These are phyloP conservation scores for Stylophora pistillata DNA, from an alignment of 64 coral and sea anemone species.

Conservation along the genomic window DNA sequence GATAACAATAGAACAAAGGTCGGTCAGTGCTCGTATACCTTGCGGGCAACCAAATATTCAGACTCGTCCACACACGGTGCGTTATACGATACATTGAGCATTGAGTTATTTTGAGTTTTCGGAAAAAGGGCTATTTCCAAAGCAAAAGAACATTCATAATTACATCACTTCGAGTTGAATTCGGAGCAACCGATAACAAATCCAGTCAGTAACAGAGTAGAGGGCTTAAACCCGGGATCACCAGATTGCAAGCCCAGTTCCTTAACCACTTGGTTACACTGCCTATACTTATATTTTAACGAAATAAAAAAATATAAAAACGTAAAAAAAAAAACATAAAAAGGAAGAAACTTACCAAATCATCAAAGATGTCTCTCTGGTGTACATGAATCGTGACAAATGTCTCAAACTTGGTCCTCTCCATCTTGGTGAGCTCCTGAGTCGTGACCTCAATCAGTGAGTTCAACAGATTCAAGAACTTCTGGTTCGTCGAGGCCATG, in stretches of 20 bases:
- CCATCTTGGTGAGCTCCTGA: conserved; percentile 94
- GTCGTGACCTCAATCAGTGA: conserved; percentile 90
- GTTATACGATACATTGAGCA: no score
- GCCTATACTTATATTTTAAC: no score
- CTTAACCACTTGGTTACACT: no score
- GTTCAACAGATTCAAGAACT: conserved; percentile 93
- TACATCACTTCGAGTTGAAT: no score
- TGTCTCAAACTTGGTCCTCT: conserved; percentile 93
- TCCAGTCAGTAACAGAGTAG: no score
- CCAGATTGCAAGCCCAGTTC: no score
- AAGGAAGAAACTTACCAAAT: conserved; percentile 46
- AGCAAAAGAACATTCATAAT: no score
- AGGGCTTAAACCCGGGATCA: no score
- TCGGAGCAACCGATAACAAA: no score
- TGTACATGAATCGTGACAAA: conserved; percentile 96
- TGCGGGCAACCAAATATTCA: not conserved
- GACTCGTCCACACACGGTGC: no score
- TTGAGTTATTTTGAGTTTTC: no score
- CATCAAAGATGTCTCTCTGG: conserved; percentile 95
- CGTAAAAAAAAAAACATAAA: not conserved
- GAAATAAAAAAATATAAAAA: not conserved
- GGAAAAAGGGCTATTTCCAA: no score
- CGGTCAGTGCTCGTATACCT: not conserved
- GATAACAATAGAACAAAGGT: not conserved
- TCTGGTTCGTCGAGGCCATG: conserved; percentile 84